Base-by-base conservation (phyloP, 2,797 vertebrate genomes). In the Microhierax caerulescens region DNA sequence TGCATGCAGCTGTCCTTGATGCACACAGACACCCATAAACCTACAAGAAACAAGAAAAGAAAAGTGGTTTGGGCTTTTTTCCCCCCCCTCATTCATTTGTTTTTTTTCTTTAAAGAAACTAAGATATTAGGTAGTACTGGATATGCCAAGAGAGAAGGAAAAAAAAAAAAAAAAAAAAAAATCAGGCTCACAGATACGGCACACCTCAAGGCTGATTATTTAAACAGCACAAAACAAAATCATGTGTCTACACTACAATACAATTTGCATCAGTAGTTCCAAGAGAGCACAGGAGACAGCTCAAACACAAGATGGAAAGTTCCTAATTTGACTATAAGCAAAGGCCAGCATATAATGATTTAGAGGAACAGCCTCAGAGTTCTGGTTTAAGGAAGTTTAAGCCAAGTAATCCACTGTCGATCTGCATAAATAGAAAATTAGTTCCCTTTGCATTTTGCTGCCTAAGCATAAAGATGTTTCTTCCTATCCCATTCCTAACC, bases 21-120 rank as follows among this genome's bases (percentile, higher is more conserved):
- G 99, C 96, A 99, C 99, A 97, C 99, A 99, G 86, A 99, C 99
- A 87, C 99, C 99, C 98, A 99, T 99, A 97, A 99, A 99, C 98
- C 99, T 99, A 98, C 59, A 98, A 97, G 81, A 98, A 79, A 98
- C 37, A 98, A 97, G 97, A 93, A 91, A 91, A 97, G 80, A 93
- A 94, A 96, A 95, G 59, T 90, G 94, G 60, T 93, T 96, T 95
- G 96, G 96, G 92, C 74, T 90, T 95, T 92, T 54, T 51, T 67
- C 25, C 32, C 86, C 39, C 87, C 17, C 70, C 63, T 13, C 12
- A 7, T 27, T 5, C 50, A 18, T 30, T 56, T 53, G 17, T 67
- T 43, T 72, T 61, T 73, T n/a, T 45, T 41, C 9, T 69, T 72
- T 72, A 65, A 81, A 57, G 25, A 78, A 84, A 81, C 53, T 56